Percentiles rank a stretch among this genome's conserved stretches.
Evolutionary conservation across 2,888 invertebrate species (phyloP).

Genomic region (Drymonia ruficornis): DNA sequence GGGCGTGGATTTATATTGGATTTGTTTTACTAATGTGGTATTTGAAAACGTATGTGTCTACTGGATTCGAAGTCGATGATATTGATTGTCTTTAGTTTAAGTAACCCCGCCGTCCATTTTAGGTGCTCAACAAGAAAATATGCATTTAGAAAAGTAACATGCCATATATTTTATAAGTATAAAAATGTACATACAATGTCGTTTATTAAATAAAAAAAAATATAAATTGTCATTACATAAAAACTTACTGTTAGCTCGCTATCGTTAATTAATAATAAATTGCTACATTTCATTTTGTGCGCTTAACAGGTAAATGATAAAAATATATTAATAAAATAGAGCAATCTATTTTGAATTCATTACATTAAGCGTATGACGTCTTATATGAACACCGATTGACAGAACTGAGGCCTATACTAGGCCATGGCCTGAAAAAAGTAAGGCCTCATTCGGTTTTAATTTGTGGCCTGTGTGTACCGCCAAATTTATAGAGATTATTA

Average conservation of each 20-base stretch:
- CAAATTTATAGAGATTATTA: too few relatives aligned
- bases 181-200: conserved; percentile 64
- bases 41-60: too few relatives aligned
- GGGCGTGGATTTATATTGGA: too few relatives aligned
- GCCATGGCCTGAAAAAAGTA: too few relatives aligned
- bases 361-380: conserved; percentile 50
- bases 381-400: too few relatives aligned
- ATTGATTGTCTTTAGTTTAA: conserved; percentile 12
- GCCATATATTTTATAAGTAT: conserved; percentile 81
- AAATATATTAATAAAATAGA: conserved; percentile 57
- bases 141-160: conserved; percentile 77
- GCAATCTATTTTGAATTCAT: conserved; percentile 53
- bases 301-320: conserved; percentile 45
- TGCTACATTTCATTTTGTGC: conserved; percentile 69
- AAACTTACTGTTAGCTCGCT: conserved; percentile 39
- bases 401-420: too few relatives aligned
- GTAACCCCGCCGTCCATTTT: conserved; percentile 33
- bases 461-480: too few relatives aligned
- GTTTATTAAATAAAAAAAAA: conserved; percentile 62
- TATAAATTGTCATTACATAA: conserved; percentile 46
- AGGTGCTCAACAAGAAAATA: conserved; percentile 58
- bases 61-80: too few relatives aligned
- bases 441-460: too few relatives aligned
- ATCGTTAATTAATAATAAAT: conserved; percentile 54
- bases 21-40: too few relatives aligned